A percentile compares a stretch with the other conserved stretches of the same genome.
phyloP scores from a whole-genome alignment of 92 coral and sea anemone species.

The Epizoanthus fatuus region DNA sequence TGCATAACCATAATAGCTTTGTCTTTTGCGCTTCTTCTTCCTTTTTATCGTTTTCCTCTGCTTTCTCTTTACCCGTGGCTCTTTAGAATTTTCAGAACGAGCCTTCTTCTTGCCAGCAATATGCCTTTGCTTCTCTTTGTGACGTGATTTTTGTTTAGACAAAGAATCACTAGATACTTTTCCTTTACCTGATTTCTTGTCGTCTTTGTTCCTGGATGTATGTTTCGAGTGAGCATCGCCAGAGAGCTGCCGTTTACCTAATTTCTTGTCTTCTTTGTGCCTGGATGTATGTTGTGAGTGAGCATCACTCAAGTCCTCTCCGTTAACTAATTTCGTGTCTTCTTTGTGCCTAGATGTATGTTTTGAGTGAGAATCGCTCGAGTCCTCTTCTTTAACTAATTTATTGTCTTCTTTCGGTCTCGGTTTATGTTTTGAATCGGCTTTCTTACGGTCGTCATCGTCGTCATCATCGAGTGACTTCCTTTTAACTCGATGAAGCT shows the following conservation, averaged over 20 bases:
- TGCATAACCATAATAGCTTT: conserved; percentile 1
- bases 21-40: conserved; percentile 27
- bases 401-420: not conserved
- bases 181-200: not conserved
- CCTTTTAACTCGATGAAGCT: conserved; percentile 38
- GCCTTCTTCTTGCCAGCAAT: not conserved
- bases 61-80: not conserved
- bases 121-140: not conserved
- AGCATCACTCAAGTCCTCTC: not conserved
- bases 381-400: not conserved
- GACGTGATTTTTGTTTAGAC: not conserved
- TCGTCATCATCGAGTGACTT: conserved; percentile 12
- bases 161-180: not conserved
- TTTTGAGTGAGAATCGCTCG: not conserved
- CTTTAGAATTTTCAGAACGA: not conserved
- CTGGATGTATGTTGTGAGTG: not conserved
- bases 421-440: not conserved
- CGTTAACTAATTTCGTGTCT: not conserved
- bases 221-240: not conserved
- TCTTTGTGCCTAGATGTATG: not conserved
- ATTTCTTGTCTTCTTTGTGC: not conserved
- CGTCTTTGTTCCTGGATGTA: not conserved
- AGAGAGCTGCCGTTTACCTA: not conserved
- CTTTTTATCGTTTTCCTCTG: not conserved
- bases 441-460: not conserved